phyloP scores from a whole-genome alignment of 2,113 vertebrate genomes.

The Malurus alboscapulatus region DNA sequence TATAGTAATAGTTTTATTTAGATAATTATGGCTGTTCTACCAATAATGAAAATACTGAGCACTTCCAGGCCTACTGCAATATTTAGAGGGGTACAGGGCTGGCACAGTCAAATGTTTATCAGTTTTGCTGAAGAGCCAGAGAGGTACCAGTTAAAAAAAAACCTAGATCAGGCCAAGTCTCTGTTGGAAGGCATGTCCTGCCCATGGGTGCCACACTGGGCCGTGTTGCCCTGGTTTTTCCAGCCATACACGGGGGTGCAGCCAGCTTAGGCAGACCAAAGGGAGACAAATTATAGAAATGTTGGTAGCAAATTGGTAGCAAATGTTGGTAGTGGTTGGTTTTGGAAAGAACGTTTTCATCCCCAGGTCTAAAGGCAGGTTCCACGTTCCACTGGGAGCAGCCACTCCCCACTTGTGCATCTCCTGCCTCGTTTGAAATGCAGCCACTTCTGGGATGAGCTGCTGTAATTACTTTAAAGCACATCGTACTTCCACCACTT shows the following conservation, averaged over 20 bases:
- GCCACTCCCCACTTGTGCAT: neutral
- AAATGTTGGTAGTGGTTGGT: neutral
- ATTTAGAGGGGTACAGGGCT: neutral
- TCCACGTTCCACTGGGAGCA: neutral
- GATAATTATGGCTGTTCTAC: constrained; percentile 38
- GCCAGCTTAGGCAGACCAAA: neutral
- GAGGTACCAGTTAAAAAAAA: neutral
- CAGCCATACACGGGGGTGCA: neutral
- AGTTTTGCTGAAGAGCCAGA: neutral
- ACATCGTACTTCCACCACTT: constrained; percentile 15
- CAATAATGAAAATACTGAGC: neutral
- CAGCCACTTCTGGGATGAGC: constrained; percentile 41
- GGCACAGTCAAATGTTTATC: neutral
- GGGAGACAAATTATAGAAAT: neutral
- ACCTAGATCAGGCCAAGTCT: neutral
- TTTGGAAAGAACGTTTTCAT: neutral
- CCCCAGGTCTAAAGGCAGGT: neutral
- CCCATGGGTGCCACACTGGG: rapidly evolving
- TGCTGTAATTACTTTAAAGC: constrained; percentile 45
- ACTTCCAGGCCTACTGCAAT: neutral
- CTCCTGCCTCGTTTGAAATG: constrained; percentile 40
- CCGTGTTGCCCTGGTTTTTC: neutral
- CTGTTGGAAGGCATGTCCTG: neutral
- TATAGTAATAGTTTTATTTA: constrained; percentile 63
- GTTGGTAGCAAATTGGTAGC: neutral